These are phyloP conservation scores for Eretmochelys imbricata DNA, from an alignment of 2,113 vertebrate species.

Conservation along the genomic window DNA sequence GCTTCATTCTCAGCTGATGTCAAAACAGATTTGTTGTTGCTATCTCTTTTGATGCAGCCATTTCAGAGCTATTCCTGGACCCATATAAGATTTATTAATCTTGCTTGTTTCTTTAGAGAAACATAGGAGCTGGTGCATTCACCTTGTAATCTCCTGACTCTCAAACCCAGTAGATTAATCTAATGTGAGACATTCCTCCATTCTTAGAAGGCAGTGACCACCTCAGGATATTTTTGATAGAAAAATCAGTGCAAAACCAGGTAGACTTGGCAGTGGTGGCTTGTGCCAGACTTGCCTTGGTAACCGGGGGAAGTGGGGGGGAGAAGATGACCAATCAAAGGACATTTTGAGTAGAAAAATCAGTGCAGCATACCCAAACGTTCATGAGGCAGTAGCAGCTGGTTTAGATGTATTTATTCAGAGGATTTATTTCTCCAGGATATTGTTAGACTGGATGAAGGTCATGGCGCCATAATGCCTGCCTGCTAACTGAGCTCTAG, in stretches of 20 bases:
- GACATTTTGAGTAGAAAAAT: background rate
- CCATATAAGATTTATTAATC: background rate
- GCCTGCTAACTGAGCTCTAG: background rate
- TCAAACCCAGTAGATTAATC: background rate
- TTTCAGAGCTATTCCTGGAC: background rate
- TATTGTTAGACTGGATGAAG: background rate
- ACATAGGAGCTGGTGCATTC: background rate
- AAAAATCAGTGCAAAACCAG: background rate
- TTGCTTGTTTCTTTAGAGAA: background rate
- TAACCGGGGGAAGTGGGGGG: background rate
- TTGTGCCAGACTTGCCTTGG: background rate
- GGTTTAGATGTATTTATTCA: background rate
- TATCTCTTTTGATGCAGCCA: background rate
- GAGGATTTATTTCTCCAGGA: background rate
- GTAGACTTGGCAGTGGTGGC: background rate
- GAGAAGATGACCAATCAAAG: background rate
- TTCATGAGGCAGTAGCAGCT: background rate
- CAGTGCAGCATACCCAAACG: rapidly evolving
- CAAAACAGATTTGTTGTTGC: background rate
- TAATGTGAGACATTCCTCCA: background rate
- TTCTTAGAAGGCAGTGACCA: background rate
- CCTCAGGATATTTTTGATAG: background rate
- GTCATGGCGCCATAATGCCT: background rate
- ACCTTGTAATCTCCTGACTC: background rate
- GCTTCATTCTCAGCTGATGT: background rate